These are phyloP conservation scores for Paramisgurnus dabryanus DNA, from an alignment of 2,113 vertebrate genomes.

Conservation along the genomic window DNA sequence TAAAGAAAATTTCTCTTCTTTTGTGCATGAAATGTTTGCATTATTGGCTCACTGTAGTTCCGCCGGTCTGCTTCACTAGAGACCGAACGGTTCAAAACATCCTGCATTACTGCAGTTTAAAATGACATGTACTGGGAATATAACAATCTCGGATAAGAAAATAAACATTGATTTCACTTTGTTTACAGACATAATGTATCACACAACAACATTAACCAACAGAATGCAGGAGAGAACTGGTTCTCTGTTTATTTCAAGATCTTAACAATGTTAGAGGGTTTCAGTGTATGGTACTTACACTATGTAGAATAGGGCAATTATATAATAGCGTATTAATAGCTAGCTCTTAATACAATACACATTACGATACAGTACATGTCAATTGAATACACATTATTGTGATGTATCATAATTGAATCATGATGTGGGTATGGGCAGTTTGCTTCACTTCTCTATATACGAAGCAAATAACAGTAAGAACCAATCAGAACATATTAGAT, in stretches of 20 bases:
- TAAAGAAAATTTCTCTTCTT: neutral
- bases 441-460: too few relatives aligned
- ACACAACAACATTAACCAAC: conserved; percentile 51
- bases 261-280: neutral
- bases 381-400: too few relatives aligned
- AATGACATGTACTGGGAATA: neutral
- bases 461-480: too few relatives aligned
- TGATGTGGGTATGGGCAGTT: too few relatives aligned
- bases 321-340: too few relatives aligned
- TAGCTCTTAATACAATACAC: too few relatives aligned
- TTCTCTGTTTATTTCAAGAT: conserved; percentile 30
- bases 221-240: conserved; percentile 56
- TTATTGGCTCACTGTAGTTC: neutral
- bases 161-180: conserved; percentile 70
- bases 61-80: neutral
- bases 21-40: conserved; percentile 6
- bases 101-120: conserved; percentile 38
- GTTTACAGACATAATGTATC: conserved; percentile 38
- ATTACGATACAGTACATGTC: too few relatives aligned
- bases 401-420: too few relatives aligned
- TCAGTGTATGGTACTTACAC: too few relatives aligned
- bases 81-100: neutral
- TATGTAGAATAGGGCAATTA: too few relatives aligned
- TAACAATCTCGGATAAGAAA: conserved; percentile 62
- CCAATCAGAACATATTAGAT: too few relatives aligned